Evolutionary conservation across 2,113 vertebrate species (phyloP).

Genomic region (Sapayoa aenigma): DNA sequence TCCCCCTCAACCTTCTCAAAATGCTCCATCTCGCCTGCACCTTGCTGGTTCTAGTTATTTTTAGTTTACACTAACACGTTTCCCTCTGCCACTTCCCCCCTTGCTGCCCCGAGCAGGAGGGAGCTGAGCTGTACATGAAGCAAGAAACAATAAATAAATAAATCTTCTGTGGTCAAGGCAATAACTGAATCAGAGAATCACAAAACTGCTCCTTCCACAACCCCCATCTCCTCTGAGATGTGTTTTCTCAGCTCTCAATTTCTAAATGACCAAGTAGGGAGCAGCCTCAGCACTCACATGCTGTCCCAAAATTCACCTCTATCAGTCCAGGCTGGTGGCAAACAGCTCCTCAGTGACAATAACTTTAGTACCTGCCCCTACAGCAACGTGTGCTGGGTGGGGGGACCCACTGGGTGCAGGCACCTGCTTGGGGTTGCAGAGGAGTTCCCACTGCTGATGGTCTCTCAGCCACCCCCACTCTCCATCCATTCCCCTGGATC

Average conservation of each 20-base stretch:
- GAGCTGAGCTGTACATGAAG: neutral
- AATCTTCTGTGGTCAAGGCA: rapidly evolving
- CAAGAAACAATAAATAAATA: neutral
- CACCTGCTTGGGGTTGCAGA: neutral
- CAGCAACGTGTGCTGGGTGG: rapidly evolving
- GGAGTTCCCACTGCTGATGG: neutral
- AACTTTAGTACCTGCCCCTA: rapidly evolving
- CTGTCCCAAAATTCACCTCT: neutral
- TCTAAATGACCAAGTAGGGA: no score
- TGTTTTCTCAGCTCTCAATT: neutral
- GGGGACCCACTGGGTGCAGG: neutral
- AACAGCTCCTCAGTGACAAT: neutral
- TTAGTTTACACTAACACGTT: neutral
- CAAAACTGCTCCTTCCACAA: neutral
- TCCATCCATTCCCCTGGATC: neutral
- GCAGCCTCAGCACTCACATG: rapidly evolving
- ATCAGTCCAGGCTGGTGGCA: neutral
- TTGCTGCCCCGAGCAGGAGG: neutral
- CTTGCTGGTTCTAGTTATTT: neutral
- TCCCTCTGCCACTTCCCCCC: neutral
- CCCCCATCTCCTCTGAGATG: neutral
- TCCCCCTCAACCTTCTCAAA: neutral
- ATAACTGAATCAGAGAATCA: neutral
- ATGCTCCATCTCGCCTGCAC: neutral
- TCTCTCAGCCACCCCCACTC: neutral